Conservation (phyloP, 2,113 vertebrate species). For the Apteryx owenii region DNA sequence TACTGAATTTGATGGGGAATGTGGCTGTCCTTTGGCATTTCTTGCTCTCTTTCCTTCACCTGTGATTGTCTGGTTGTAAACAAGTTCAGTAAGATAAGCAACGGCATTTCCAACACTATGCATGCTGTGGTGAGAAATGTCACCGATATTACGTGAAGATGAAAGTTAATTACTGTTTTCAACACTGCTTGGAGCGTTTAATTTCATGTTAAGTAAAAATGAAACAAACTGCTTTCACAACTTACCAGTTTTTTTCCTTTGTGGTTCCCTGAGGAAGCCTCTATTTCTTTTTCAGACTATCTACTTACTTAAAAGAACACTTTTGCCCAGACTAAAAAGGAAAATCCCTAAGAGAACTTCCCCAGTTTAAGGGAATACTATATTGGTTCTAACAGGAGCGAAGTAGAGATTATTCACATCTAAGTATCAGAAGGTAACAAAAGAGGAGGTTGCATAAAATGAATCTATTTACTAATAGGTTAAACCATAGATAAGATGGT, state of each 20-base stretch:
- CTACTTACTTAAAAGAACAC: neutral
- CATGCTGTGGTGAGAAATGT: conserved; percentile 18
- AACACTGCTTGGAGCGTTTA: neutral
- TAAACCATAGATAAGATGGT: neutral
- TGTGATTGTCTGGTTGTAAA: neutral
- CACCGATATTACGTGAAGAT: neutral
- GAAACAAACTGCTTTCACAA: conserved; percentile 39
- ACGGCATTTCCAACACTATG: neutral
- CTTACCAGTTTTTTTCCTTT: neutral
- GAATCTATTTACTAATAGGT: neutral
- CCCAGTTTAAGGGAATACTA: neutral
- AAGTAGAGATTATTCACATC: neutral
- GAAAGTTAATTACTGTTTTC: conserved; percentile 34
- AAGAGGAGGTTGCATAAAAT: neutral
- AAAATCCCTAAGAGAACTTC: neutral
- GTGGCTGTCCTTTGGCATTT: neutral
- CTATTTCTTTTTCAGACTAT: neutral
- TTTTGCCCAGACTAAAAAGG: neutral
- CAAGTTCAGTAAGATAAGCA: neutral
- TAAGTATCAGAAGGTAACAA: neutral
- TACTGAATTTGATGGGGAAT: neutral
- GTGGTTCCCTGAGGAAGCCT: neutral
- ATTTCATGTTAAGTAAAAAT: neutral
- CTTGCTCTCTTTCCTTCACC: neutral
- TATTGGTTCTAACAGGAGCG: neutral